Evolutionary conservation across 2,113 vertebrate species (phyloP), one percentile per base, ranked within the genome.

Genomic region (Scomber japonicus): DNA sequence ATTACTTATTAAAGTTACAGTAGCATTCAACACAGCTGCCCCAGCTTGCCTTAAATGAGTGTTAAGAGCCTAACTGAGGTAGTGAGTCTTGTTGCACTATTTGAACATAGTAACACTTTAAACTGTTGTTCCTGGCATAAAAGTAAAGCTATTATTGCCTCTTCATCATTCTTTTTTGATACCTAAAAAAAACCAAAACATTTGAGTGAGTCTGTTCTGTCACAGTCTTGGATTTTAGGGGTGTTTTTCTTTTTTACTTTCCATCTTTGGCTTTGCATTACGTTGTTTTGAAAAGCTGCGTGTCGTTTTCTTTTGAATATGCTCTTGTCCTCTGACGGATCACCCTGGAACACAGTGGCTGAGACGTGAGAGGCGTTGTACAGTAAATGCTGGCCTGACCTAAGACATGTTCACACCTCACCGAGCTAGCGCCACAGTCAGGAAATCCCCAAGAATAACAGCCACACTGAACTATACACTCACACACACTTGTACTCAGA

Each of bases 331-430:
- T 68, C n/a, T 51, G 61, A 55, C 66, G 56, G 67, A 40, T 48
- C 53, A 24, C 12, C 27, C 21, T 60, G 48, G 16, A 57, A 45
- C 35, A 72, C 67, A 48, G 44, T 31, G 63, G 14, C 62, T 68
- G 35, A 3, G 48, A 55, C 65, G 56, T 64, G 67, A 79, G 30
- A 72, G 68, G 30, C 15, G 21, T 57, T 61, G 51, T 48, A 31
- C 44, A 40, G 35, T 40, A 40, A 40, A 72, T 46, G 40, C 57
- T 54, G 50, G 6, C 44, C 31, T 35, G 40, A 71, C 60, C 65
- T 60, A 44, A 77, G 50, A 81, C 55, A 50, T 66, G 30, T 83
- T 91, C 75, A 85, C 82, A 78, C 72, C 59, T 84, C 75, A 60
- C 16, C 63, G 54, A 44, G 62, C 75, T 40, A 40, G 35, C 35